phyloP scores from a whole-genome alignment of 2,888 invertebrate genomes.

The Drosophila robusta region DNA sequence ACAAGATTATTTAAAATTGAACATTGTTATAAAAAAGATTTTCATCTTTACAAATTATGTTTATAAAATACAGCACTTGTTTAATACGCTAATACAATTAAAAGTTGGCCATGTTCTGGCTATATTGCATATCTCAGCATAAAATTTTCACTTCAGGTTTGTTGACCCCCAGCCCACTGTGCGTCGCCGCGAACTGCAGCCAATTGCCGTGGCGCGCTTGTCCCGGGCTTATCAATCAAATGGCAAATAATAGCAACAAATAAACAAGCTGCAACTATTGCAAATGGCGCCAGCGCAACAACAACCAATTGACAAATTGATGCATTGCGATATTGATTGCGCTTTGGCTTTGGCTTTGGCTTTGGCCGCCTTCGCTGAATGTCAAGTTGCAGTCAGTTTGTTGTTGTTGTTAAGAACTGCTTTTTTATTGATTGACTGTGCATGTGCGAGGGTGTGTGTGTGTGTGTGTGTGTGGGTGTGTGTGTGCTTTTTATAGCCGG shows the following conservation, averaged over 20 bases:
- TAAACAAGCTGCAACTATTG: slow-evolving; percentile 58
- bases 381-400: slow-evolving; percentile 64
- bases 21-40: too few species aligned
- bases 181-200: slow-evolving; percentile 8
- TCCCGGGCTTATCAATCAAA: slow-evolving; percentile 66
- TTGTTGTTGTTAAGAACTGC: slow-evolving; percentile 23
- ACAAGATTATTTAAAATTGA: too few species aligned
- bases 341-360: slow-evolving; percentile 43
- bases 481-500: slow-evolving; percentile 37
- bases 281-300: neutral
- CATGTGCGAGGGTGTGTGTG: neutral
- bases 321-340: slow-evolving; percentile 67
- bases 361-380: slow-evolving; percentile 70
- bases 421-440: slow-evolving; percentile 65
- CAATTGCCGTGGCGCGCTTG: slow-evolving; percentile 14
- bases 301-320: slow-evolving; percentile 63
- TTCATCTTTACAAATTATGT: too few species aligned
- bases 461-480: slow-evolving; percentile 7
- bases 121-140: too few species aligned
- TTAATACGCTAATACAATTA: too few species aligned
- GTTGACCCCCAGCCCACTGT: neutral
- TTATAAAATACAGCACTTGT: too few species aligned
- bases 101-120: too few species aligned
- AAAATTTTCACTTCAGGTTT: neutral
- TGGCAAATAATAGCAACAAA: slow-evolving; percentile 59